Base-by-base conservation (phyloP, 2,797 vertebrate species). In the Distichodus sexfasciatus region DNA sequence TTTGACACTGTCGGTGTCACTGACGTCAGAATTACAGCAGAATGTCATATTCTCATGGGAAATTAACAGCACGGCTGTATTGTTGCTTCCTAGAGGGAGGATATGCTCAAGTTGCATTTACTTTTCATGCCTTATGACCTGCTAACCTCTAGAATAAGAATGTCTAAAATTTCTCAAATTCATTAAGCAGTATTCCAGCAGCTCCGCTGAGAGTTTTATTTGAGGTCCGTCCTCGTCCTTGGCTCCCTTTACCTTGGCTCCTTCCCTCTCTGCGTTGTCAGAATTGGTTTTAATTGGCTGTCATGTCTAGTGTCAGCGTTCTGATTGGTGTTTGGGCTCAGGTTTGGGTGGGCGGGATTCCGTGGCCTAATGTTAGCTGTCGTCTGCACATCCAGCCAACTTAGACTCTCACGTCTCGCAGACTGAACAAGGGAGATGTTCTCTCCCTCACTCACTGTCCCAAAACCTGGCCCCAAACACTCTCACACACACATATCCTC, bases 211-310 rank as follows among this genome's bases (percentile, higher is more conserved):
- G 50, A 51, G 40, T 50, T 63, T 71, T 61, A 35, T 72, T 51
- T 44, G 60, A 15, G 21, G 55, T 47, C 29, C 24, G 41, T 19
- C 67, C 33, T 55, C 19, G 35, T 36, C 43, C 43, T 29, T 3
- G 10, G 15, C 35, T 31, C 58, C 28, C 21, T 41, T 70, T 60
- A n/a, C n/a, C n/a, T n/a, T n/a, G n/a, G n/a, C n/a, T n/a, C n/a
- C 61, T 38, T 46, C 65, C 6, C 47, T 33, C 23, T 68, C 67
- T 55, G 63, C 21, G 44, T 66, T 68, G 70, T 67, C 54, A 31
- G 48, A 67, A 23, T 63, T 23, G 8, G 36, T 65, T 77, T 76
- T 80, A 77, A 80, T 76, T 77, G 70, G 78, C 69, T 77, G 78
- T 78, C 78, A 80, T 77, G 57, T 74, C 47, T 46, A 24, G 58